Base-by-base conservation (phyloP, 2,888 invertebrate genomes). In the Trissoscelio sp. region DNA sequence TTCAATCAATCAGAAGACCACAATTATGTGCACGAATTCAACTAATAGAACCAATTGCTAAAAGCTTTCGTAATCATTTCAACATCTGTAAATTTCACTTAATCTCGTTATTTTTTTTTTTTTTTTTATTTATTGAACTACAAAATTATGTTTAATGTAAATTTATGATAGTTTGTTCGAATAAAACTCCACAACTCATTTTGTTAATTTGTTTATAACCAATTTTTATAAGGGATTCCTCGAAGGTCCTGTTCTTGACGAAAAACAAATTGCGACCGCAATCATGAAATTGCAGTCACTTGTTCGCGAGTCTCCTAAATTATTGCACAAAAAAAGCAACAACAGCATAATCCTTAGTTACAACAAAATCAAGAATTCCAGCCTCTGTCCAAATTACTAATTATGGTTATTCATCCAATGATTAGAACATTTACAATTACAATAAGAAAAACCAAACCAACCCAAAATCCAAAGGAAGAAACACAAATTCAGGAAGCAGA, bases 271-370 rank as follows among this genome's bases (percentile, higher is more conserved):
- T 5, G 2, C 9, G 9, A 37, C 12, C 22, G 16, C 9, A 46
- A 44, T 1, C 7, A n/a, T 2, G 22, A 2, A 37, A 31, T 12
- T 3, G 14, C 18, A 22, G 51, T 46, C n/a, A 60, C 11, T 48
- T 14, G 14, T 44, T 53, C 22, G 46, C 46, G 11, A 18, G 12
- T 3, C 6, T 28, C 48, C 34, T 11, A 58, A 51, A 60, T 72
- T 72, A 72, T 72, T 60, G 24, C 51, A 60, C 48, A 48, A 66
- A 64, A 66, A 75, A 46, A 55, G 62, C 70, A 60, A 62, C 31
- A 42, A 62, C 60, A 62, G 42, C 62, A 62, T n/a, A 72, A 62
- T 37, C 48, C 16, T 39, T 55, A 55, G 51, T 67, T 34, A 66
- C 24, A 53, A 67, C 53, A 42, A 28, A 24, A 37, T 53, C 22